phyloP scores from a whole-genome alignment of 2,797 vertebrate genomes.

The Calcarius lapponicus region DNA sequence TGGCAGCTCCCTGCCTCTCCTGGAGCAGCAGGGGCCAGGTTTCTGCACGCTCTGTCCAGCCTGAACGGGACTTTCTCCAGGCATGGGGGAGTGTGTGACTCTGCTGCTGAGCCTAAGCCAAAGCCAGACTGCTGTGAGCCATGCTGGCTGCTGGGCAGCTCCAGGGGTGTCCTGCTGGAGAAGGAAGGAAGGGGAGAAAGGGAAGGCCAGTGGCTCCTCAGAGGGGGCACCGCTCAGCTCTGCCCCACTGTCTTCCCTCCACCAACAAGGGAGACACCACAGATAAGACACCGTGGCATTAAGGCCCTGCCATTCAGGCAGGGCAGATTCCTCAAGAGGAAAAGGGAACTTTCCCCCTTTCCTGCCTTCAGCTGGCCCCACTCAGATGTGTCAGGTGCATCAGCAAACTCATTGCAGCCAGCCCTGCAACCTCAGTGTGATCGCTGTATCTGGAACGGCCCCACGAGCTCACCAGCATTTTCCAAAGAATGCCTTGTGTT shows the following conservation, averaged over 20 bases:
- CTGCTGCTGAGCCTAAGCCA: rapidly evolving
- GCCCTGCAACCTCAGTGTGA: background rate
- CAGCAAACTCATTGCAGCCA: background rate
- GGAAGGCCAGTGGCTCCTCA: background rate
- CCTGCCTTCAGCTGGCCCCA: background rate
- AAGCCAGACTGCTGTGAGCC: background rate
- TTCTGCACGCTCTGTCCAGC: background rate
- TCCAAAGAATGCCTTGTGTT: background rate
- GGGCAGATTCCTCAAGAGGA: background rate
- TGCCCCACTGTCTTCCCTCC: background rate
- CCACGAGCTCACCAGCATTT: background rate
- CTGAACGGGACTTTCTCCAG: rapidly evolving
- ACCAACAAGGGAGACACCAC: background rate
- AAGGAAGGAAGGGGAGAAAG: background rate
- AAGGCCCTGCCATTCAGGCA: background rate
- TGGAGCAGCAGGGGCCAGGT: rapidly evolving
- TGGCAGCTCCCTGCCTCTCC: background rate
- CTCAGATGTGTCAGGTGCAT: background rate
- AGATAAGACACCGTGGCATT: rapidly evolving
- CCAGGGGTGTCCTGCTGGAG: background rate
- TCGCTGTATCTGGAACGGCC: background rate
- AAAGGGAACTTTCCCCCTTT: background rate
- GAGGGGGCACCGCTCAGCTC: background rate
- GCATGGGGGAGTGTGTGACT: background rate
- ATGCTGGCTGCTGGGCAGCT: rapidly evolving